These are phyloP conservation scores for Trinectes maculatus DNA, from an alignment of 2,113 vertebrate genomes.

Conservation along the genomic window DNA sequence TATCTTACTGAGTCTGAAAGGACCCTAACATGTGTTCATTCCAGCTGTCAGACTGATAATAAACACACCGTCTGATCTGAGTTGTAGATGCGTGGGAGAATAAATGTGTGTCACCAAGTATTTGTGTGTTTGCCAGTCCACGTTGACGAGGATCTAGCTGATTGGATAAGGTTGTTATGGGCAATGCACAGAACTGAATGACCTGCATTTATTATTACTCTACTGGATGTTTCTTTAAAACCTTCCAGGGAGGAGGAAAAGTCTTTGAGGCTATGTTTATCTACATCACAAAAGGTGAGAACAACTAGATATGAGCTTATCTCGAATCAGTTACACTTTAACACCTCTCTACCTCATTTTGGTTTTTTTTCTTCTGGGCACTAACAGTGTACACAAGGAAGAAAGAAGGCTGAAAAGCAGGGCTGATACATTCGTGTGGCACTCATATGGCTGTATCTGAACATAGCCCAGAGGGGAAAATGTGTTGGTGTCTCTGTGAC, in stretches of 20 bases:
- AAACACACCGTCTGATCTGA: conserved; percentile 39
- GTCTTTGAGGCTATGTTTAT: too few relatives aligned
- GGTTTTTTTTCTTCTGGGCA: not conserved
- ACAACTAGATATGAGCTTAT: not conserved
- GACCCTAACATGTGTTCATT: conserved; percentile 31
- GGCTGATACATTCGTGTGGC: conserved; percentile 10
- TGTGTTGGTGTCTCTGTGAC: conserved; percentile 33
- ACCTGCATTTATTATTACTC: too few relatives aligned
- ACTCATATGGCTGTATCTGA: conserved; percentile 13
- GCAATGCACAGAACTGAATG: too few relatives aligned
- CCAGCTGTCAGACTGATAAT: conserved; percentile 46
- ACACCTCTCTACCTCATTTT: not conserved
- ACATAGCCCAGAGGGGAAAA: conserved; percentile 21
- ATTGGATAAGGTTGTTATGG: conserved; percentile 26
- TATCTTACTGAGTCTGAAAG: conserved; percentile 52
- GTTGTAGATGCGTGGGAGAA: conserved; percentile 16
- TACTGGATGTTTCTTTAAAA: too few relatives aligned
- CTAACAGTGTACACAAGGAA: not conserved
- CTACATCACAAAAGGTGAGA: too few relatives aligned
- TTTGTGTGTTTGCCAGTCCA: conserved; percentile 4
- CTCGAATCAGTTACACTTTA: not conserved
- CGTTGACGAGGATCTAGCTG: conserved; percentile 7
- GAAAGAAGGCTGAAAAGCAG: conserved; percentile 10
- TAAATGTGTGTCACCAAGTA: conserved; percentile 4
- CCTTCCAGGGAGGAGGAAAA: too few relatives aligned